phyloP scores from a whole-genome alignment of 2,113 vertebrate species.

The Aspiorhynchus laticeps region DNA sequence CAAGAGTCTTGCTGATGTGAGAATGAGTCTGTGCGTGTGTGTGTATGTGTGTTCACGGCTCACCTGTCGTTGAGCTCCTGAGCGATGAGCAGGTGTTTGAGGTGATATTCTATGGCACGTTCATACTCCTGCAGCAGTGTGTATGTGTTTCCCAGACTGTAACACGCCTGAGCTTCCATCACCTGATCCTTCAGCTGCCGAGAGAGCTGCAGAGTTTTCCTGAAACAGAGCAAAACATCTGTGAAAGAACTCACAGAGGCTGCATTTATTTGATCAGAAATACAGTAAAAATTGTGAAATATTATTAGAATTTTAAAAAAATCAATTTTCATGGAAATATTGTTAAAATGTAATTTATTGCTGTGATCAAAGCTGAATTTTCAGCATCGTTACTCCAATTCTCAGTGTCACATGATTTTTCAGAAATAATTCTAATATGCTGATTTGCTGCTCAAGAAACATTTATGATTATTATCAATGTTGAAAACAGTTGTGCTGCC shows the following conservation, averaged over 20 bases:
- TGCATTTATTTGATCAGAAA: background rate
- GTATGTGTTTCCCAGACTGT: too few relatives aligned
- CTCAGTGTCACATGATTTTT: background rate
- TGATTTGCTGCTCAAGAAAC: background rate
- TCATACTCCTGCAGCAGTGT: too few relatives aligned
- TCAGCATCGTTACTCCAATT: background rate
- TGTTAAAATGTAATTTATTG: background rate
- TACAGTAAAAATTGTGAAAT: background rate
- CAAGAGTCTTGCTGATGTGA: background rate
- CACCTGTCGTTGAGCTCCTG: too few relatives aligned
- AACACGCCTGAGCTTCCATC: too few relatives aligned
- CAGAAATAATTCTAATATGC: background rate
- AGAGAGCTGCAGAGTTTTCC: too few relatives aligned
- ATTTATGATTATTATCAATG: background rate
- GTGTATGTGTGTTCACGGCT: constrained; percentile 55
- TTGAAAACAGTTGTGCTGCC: too few relatives aligned
- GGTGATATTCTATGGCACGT: too few relatives aligned
- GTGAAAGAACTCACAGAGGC: background rate
- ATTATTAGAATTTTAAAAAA: background rate
- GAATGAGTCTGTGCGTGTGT: too few relatives aligned
- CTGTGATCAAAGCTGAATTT: background rate
- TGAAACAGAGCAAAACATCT: background rate
- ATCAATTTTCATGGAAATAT: background rate
- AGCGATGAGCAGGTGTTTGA: too few relatives aligned
- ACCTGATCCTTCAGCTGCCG: too few relatives aligned